These are phyloP conservation scores for Pristiophorus japonicus DNA, from an alignment of 2,113 vertebrate genomes.

Conservation along the genomic window DNA sequence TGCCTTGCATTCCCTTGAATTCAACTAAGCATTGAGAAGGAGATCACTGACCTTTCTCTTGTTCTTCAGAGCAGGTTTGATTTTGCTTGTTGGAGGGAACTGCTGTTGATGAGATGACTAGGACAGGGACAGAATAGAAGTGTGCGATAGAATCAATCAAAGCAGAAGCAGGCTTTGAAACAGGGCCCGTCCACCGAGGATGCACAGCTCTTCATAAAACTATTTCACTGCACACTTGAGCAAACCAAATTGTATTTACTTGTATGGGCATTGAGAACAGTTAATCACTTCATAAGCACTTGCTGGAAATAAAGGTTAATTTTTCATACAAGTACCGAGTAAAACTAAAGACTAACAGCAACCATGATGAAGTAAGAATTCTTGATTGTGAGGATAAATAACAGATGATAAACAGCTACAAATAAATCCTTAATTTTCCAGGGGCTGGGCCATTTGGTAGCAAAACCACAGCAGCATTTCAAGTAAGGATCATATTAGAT, in stretches of 20 bases:
- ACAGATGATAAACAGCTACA: neutral
- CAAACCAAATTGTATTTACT: neutral
- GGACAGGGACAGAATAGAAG: neutral
- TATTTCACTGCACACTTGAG: neutral
- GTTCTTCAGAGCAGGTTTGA: neutral
- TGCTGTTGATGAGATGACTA: neutral
- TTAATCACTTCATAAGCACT: neutral
- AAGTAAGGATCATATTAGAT: conserved; percentile 18
- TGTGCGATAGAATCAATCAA: neutral
- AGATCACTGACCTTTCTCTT: neutral
- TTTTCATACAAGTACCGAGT: neutral
- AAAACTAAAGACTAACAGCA: neutral
- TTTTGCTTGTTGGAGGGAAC: neutral
- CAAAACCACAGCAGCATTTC: neutral
- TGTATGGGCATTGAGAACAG: neutral
- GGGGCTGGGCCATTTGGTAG: neutral
- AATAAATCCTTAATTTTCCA: neutral
- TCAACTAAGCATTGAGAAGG: neutral
- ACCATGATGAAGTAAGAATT: neutral
- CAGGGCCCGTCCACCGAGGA: neutral
- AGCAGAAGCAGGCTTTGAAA: neutral
- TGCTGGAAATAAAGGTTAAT: neutral
- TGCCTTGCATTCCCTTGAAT: neutral
- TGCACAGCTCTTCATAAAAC: neutral
- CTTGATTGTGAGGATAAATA: neutral